Conservation (phyloP, 1,140 invertebrate genomes). For the Trichonephila clavipes region DNA sequence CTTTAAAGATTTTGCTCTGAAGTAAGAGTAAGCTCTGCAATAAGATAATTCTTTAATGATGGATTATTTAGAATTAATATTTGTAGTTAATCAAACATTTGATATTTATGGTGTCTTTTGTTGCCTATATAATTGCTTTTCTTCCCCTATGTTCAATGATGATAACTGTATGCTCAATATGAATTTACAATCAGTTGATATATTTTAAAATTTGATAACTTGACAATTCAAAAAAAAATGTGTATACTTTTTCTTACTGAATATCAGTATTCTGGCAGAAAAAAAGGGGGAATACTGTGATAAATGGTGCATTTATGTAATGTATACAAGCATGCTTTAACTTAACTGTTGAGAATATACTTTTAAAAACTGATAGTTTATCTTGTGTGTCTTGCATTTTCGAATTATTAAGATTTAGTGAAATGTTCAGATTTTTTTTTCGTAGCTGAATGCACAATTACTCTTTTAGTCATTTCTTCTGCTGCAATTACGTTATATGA, state of each 20-base stretch:
- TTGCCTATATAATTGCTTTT: background rate
- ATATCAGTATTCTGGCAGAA: background rate
- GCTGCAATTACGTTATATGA: background rate
- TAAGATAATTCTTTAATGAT: background rate
- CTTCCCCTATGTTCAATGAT: background rate
- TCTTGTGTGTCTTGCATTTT: background rate
- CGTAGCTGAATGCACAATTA: background rate
- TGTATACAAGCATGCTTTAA: background rate
- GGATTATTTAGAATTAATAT: background rate
- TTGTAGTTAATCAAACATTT: background rate
- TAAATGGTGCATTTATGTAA: conserved; percentile 36
- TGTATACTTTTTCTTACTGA: background rate
- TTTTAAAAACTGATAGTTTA: background rate
- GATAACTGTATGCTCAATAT: background rate
- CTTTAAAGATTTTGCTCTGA: background rate
- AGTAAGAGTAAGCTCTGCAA: no score
- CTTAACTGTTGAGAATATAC: background rate
- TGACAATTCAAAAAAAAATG: background rate
- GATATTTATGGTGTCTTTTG: background rate
- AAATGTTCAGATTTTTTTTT: background rate
- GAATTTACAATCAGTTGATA: background rate
- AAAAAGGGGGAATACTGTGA: background rate
- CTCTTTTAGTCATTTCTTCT: background rate
- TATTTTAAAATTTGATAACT: no score
- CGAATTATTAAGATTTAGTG: background rate